These are phyloP conservation scores for Brachyopa scutellaris DNA, from an alignment of 2,888 invertebrate genomes.

Conservation along the genomic window DNA sequence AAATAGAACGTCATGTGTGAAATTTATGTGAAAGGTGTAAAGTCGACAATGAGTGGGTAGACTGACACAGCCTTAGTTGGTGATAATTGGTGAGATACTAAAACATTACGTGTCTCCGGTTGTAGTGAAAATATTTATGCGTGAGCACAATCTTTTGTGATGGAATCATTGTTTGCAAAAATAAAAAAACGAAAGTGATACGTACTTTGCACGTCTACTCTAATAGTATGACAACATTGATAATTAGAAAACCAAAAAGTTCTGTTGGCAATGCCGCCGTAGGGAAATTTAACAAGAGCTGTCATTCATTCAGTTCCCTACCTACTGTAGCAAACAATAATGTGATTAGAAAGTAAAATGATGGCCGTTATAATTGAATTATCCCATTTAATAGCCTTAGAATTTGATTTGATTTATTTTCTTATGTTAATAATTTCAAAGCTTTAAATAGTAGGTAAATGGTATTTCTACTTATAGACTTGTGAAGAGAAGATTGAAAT, in stretches of 20 bases:
- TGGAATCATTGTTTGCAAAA: slow-evolving; percentile 21
- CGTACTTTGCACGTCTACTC: background rate
- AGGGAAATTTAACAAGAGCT: background rate
- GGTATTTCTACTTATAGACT: too few species aligned
- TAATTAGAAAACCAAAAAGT: background rate
- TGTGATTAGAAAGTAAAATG: background rate
- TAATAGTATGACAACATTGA: background rate
- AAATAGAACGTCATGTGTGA: slow-evolving; percentile 50
- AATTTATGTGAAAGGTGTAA: slow-evolving; percentile 61
- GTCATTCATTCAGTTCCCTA: too few species aligned
- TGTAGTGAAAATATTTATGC: slow-evolving; percentile 1
- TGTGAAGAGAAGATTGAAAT: too few species aligned
- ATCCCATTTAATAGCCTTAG: too few species aligned
- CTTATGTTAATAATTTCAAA: too few species aligned
- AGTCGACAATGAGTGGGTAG: slow-evolving; percentile 46
- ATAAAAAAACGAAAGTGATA: slow-evolving; percentile 53
- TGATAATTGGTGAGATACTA: slow-evolving; percentile 30
- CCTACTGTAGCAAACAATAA: too few species aligned
- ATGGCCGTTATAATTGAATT: too few species aligned
- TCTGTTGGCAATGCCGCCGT: slow-evolving; percentile 15
- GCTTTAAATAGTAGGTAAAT: too few species aligned
- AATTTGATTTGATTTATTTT: background rate
- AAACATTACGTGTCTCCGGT: slow-evolving; percentile 17
- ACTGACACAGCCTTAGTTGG: too few species aligned
- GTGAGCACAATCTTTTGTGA: background rate